These are phyloP conservation scores for Poecilia wingei DNA, from an alignment of 2,797 vertebrate species.

Conservation along the genomic window DNA sequence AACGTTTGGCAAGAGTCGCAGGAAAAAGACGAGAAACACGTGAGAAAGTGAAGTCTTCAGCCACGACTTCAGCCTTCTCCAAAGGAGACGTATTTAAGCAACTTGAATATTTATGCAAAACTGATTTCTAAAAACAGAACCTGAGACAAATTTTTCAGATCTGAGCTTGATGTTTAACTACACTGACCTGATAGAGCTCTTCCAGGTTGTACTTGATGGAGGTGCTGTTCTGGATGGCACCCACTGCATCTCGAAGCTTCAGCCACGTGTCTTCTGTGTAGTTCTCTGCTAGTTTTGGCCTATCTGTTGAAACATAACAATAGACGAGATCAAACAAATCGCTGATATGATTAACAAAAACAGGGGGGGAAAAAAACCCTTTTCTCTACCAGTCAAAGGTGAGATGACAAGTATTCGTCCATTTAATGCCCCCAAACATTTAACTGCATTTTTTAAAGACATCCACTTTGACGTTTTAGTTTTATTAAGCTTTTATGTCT, in stretches of 20 bases:
- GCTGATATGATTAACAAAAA: not conserved
- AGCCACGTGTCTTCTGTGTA: constrained; percentile 99
- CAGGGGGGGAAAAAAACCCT: not conserved
- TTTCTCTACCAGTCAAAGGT: not conserved
- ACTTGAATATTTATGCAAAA: constrained; percentile 1
- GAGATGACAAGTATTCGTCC: not conserved
- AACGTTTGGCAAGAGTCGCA: not conserved
- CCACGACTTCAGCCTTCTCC: not conserved
- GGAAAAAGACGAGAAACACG: constrained; percentile 15
- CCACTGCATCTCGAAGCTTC: constrained; percentile 96
- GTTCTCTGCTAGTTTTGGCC: constrained; percentile 97
- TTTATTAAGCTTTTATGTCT: not conserved
- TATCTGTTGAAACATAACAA: constrained; percentile 82
- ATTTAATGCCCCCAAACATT: not conserved
- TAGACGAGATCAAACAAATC: not conserved
- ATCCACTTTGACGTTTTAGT: not conserved
- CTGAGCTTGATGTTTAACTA: not conserved
- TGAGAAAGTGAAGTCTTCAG: not conserved
- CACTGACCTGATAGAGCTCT: constrained; percentile 92
- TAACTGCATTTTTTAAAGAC: not conserved
- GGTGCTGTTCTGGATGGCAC: constrained; percentile 98
- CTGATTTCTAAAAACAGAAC: not conserved
- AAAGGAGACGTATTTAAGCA: not conserved
- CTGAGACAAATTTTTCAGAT: not conserved
- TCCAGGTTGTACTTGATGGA: constrained; percentile 99